Evolutionary conservation across 1,140 invertebrate species (phyloP).

Genomic region (Dreissena polymorpha): DNA sequence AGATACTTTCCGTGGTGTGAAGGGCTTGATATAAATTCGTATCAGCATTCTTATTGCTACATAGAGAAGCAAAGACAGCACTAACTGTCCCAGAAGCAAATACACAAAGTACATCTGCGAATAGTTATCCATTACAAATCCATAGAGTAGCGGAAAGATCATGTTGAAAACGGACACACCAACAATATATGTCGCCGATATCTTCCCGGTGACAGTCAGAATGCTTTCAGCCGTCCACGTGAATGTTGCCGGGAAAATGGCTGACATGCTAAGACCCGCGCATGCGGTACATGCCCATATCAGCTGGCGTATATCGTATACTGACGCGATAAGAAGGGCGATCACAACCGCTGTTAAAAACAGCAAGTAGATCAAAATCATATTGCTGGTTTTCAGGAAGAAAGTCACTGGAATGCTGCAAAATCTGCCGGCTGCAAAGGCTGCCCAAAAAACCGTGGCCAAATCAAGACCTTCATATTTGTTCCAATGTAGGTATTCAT

Average conservation of each 20-base stretch:
- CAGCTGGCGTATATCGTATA: background rate
- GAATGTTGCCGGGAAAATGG: conserved; percentile 62
- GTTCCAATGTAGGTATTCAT: conserved; percentile 55
- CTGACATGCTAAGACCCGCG: conserved; percentile 59
- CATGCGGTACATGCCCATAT: conserved; percentile 34
- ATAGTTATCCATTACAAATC: conserved; percentile 61
- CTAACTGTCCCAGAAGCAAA: conserved; percentile 53
- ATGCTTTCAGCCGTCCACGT: conserved; percentile 63
- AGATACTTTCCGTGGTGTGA: background rate
- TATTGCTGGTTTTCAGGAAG: conserved; percentile 46
- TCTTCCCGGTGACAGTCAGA: conserved; percentile 57
- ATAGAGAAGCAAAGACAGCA: conserved; percentile 51
- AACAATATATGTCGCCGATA: conserved; percentile 60
- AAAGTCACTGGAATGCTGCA: conserved; percentile 53
- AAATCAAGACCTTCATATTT: conserved; percentile 53
- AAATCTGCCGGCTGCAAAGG: conserved; percentile 58
- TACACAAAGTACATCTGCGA: conserved; percentile 64
- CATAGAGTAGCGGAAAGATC: conserved; percentile 57
- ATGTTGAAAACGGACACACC: conserved; percentile 62
- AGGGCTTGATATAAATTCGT: conserved; percentile 5
- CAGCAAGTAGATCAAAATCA: conserved; percentile 49
- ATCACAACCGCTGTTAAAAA: conserved; percentile 38
- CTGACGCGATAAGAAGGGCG: conserved; percentile 39
- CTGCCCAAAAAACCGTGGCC: conserved; percentile 61
- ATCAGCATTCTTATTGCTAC: conserved; percentile 9